Percentiles rank a stretch among this genome's conserved stretches.
These are phyloP conservation scores for Peromyscus aztecus DNA, from an alignment of 2,797 vertebrate species.

Conservation along the genomic window DNA sequence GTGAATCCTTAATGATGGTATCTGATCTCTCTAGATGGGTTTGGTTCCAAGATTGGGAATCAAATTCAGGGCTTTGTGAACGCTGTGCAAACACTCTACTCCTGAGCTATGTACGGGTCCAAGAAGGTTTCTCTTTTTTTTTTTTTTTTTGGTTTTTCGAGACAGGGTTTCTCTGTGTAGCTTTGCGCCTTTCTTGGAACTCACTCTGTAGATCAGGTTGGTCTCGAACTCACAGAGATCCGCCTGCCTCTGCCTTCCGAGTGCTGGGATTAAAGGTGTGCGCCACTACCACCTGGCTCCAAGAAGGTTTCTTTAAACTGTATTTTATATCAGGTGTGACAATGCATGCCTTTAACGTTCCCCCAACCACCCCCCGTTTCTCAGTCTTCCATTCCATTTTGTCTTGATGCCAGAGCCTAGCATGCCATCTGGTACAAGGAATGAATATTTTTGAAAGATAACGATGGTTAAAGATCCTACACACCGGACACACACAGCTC, in stretches of 20 bases:
- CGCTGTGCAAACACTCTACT: neutral
- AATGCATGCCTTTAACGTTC: neutral
- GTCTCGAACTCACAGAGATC: too few species aligned
- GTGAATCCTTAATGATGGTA: neutral
- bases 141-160: too few species aligned
- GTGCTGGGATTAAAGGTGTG: too few species aligned
- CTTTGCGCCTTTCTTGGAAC: too few species aligned
- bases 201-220: too few species aligned
- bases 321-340: neutral
- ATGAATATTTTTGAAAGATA: constrained; percentile 20
- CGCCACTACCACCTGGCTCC: too few species aligned
- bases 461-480: neutral
- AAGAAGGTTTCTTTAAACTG: neutral
- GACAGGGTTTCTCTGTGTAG: too few species aligned
- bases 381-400: too few species aligned
- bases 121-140: neutral
- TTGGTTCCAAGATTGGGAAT: neutral
- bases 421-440: neutral
- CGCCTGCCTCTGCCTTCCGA: too few species aligned
- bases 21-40: neutral
- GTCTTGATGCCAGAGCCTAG: neutral
- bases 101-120: neutral
- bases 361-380: neutral
- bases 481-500: neutral
- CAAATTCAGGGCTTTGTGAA: neutral